A percentile compares a stretch with the other conserved stretches of the same genome.
These are phyloP conservation scores for Cnemophilus loriae DNA, from an alignment of 2,113 vertebrate species.

Conservation along the genomic window DNA sequence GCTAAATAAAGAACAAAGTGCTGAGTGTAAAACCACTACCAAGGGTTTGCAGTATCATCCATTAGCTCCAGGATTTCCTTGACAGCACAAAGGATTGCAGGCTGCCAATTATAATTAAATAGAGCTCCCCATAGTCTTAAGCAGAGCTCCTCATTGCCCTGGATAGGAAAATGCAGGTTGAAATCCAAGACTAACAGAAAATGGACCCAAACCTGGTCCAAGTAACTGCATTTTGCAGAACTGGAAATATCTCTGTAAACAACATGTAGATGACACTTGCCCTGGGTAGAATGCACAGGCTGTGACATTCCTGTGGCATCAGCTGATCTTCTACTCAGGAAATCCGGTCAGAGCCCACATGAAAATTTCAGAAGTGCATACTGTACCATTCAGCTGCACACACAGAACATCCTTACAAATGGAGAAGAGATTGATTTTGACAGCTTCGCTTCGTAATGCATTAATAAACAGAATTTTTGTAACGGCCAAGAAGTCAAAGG, in stretches of 20 bases:
- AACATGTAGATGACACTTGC: background rate
- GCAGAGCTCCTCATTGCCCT: background rate
- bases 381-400: background rate
- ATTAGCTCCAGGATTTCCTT: constrained; percentile 12
- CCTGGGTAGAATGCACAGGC: background rate
- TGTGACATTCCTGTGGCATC: background rate
- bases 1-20: constrained; percentile 7
- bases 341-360: background rate
- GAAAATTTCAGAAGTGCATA: background rate
- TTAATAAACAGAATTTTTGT: background rate
- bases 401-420: background rate
- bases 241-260: background rate
- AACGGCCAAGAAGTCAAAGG: background rate
- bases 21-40: background rate
- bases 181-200: background rate
- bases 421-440: background rate
- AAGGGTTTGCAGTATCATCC: background rate
- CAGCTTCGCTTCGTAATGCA: background rate
- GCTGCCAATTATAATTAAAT: constrained; percentile 15
- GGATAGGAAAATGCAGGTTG: background rate
- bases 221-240: background rate
- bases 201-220: background rate
- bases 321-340: background rate
- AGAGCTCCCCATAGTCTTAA: background rate
- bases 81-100: constrained; percentile 30